phyloP scores from a whole-genome alignment of 2,113 vertebrate species.

The Chloebia gouldiae region DNA sequence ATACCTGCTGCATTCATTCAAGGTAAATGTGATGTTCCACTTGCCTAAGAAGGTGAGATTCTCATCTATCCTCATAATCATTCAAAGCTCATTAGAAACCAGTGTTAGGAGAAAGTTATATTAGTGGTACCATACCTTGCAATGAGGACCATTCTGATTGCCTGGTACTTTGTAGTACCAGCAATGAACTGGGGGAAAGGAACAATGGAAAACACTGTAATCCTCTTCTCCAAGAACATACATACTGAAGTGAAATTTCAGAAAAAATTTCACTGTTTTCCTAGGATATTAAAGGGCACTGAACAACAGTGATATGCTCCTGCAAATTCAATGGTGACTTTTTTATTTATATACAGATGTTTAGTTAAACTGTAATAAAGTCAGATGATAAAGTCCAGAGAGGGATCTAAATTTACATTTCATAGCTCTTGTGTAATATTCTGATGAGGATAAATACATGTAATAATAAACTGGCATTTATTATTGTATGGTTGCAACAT shows the following conservation, averaged over 20 bases:
- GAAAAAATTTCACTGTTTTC: background rate
- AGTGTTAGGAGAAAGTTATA: background rate
- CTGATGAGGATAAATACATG: background rate
- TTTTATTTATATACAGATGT: background rate
- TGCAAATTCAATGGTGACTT: background rate
- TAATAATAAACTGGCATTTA: background rate
- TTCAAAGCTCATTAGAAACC: background rate
- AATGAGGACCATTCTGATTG: background rate
- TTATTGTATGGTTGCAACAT: background rate
- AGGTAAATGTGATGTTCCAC: background rate
- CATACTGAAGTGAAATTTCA: background rate
- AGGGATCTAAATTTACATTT: background rate
- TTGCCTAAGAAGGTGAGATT: background rate
- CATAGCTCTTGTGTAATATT: background rate
- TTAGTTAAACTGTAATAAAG: background rate
- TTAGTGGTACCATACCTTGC: background rate
- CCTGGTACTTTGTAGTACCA: background rate
- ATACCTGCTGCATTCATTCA: rapidly evolving
- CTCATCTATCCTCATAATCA: background rate
- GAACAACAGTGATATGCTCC: background rate
- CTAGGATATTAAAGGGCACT: background rate
- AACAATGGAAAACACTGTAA: background rate
- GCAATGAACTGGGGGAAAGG: background rate
- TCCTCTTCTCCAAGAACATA: background rate
- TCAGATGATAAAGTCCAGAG: background rate